Evolutionary conservation across 2,888 invertebrate genomes (phyloP).

Genomic region (Chrysolina americana): DNA sequence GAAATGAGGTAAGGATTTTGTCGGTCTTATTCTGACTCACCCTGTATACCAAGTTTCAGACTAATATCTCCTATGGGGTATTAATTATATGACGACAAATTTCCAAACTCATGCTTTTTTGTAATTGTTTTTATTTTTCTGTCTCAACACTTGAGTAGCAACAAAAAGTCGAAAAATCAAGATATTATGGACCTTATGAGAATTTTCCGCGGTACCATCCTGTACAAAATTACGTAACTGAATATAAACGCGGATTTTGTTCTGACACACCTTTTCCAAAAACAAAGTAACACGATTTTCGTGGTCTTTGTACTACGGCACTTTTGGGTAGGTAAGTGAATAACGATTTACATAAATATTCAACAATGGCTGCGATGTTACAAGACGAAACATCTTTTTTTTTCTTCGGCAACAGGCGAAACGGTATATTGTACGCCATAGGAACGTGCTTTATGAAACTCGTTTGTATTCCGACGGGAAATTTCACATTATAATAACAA

Average conservation of each 20-base stretch:
- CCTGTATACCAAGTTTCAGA: no score
- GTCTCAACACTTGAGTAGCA: no score
- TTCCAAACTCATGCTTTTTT: no score
- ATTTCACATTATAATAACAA: conserved; percentile 15
- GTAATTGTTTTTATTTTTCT: no score
- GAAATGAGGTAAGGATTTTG: no score
- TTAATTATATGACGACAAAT: no score
- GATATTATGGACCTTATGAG: no score
- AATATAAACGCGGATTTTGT: conserved; percentile 1
- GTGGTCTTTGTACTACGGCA: conserved; percentile 15
- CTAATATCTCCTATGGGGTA: no score
- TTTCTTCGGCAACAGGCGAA: background rate
- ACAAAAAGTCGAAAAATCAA: no score
- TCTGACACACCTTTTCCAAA: conserved; percentile 11
- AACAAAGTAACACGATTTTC: conserved; percentile 30
- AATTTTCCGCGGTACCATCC: background rate
- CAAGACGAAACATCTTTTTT: background rate
- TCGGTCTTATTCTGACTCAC: no score
- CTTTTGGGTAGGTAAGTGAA: background rate
- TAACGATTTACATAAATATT: conserved; percentile 18
- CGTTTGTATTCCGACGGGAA: conserved; percentile 4
- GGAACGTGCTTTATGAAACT: conserved; percentile 16
- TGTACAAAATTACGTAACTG: background rate
- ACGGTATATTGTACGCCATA: conserved; percentile 5
- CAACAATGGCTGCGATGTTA: background rate